Conservation (phyloP, 2,888 invertebrate genomes). For the Disparrhopalites patrizii region DNA sequence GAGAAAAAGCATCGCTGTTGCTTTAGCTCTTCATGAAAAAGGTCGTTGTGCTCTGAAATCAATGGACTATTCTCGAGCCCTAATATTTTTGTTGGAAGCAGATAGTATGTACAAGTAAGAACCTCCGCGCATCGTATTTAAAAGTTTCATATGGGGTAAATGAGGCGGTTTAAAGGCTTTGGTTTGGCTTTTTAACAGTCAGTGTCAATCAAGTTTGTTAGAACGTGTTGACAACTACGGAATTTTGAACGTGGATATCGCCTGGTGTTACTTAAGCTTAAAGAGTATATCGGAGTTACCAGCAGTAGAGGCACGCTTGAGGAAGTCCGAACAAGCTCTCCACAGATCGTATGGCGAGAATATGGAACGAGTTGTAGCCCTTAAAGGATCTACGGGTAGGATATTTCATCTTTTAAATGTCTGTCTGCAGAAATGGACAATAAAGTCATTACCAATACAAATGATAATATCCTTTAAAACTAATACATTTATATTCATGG, state of each 20-base stretch:
- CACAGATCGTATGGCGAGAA: conserved; percentile 64
- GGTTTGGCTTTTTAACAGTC: conserved; percentile 57
- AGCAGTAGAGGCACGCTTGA: conserved; percentile 67
- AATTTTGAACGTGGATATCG: conserved; percentile 74
- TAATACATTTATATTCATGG: not conserved
- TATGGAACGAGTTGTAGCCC: conserved; percentile 59
- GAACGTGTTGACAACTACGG: conserved; percentile 77
- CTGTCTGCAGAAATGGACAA: no score
- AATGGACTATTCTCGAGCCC: conserved; percentile 64
- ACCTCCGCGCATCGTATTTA: not conserved
- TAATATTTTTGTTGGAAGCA: conserved; percentile 72
- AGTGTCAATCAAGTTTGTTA: conserved; percentile 63
- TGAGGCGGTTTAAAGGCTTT: no score
- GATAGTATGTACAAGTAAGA: conserved; percentile 65
- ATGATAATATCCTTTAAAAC: not conserved
- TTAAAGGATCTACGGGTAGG: conserved; percentile 60
- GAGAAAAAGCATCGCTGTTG: conserved; percentile 66
- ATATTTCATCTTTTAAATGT: conserved; percentile 21
- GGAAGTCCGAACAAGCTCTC: conserved; percentile 64
- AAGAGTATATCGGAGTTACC: conserved; percentile 66
- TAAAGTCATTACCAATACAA: not conserved
- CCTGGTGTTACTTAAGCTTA: conserved; percentile 82
- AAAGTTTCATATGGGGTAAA: conserved; percentile 9
- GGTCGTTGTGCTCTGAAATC: conserved; percentile 65
- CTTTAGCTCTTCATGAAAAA: conserved; percentile 75